Conservation (phyloP, 2,888 invertebrate species). For the Acleris holmiana region DNA sequence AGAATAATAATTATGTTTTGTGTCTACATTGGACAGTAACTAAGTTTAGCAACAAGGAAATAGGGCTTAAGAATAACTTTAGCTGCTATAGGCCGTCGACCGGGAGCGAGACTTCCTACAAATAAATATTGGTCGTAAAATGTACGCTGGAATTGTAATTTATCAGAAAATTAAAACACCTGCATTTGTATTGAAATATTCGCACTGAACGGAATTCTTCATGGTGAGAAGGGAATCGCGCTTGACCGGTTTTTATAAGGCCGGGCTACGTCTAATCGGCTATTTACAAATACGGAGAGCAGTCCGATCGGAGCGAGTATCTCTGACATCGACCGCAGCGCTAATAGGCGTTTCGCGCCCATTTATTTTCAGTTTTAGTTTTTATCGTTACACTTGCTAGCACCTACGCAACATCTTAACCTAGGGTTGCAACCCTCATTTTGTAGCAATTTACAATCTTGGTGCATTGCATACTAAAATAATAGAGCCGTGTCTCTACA, state of each 20-base stretch:
- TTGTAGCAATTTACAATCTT: background rate
- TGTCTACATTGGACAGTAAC: background rate
- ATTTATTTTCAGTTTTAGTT: slow-evolving; percentile 75
- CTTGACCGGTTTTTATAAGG: slow-evolving; percentile 47
- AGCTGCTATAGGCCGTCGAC: background rate
- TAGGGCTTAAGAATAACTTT: background rate
- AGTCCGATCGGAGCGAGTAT: slow-evolving; percentile 58
- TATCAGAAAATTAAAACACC: slow-evolving; percentile 16
- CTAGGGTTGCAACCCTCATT: slow-evolving; percentile 55
- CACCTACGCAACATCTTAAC: slow-evolving; percentile 63
- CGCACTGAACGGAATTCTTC: slow-evolving; percentile 26
- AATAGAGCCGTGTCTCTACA: background rate
- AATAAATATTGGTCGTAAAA: slow-evolving; percentile 12
- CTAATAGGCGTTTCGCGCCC: slow-evolving; percentile 68
- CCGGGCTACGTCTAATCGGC: slow-evolving; percentile 59
- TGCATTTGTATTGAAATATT: slow-evolving; percentile 12
- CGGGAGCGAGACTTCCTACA: slow-evolving; percentile 7
- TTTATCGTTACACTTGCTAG: slow-evolving; percentile 68
- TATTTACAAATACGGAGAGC: slow-evolving; percentile 67
- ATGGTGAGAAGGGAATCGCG: slow-evolving; percentile 39
- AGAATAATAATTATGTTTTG: slow-evolving; percentile 21
- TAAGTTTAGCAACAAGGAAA: slow-evolving; percentile 2
- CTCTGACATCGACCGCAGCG: slow-evolving; percentile 50
- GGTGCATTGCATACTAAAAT: background rate
- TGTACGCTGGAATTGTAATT: slow-evolving; percentile 5